A percentile compares a stretch with the other conserved stretches of the same genome.
These are phyloP conservation scores for Drosophila rhopaloa DNA, from an alignment of 1,140 invertebrate species.

Conservation along the genomic window DNA sequence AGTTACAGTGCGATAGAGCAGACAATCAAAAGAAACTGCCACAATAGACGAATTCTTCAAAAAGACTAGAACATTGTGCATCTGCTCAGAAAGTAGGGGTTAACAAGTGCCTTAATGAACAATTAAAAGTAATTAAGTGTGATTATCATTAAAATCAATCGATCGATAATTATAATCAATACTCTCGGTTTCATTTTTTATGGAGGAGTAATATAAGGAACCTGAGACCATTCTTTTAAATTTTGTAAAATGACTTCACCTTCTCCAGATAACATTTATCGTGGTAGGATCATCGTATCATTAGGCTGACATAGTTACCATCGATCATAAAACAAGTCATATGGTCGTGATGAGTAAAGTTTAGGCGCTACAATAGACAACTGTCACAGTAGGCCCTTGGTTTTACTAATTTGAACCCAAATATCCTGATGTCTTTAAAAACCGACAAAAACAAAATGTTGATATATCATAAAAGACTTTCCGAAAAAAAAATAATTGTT, in stretches of 20 bases:
- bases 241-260: conserved; percentile 20
- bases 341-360: conserved; percentile 15
- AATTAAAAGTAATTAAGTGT: background rate
- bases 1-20: conserved; percentile 22
- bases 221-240: background rate
- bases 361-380: background rate
- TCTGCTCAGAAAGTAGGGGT: background rate
- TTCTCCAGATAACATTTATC: conserved; percentile 8
- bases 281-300: conserved; percentile 16
- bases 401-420: background rate
- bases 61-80: background rate
- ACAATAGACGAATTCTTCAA: background rate
- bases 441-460: background rate
- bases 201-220: too few relatives aligned
- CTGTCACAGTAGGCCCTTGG: background rate
- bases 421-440: background rate
- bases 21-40: conserved; percentile 7
- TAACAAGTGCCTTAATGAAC: background rate
- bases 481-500: too few relatives aligned
- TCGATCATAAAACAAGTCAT: conserved; percentile 36
- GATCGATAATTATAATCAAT: too few relatives aligned
- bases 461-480: too few relatives aligned
- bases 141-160: too few relatives aligned
- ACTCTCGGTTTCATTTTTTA: too few relatives aligned
- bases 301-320: conserved; percentile 9